Evolutionary conservation across 2,888 invertebrate species (phyloP).

Genomic region (Oscheius sp.): DNA sequence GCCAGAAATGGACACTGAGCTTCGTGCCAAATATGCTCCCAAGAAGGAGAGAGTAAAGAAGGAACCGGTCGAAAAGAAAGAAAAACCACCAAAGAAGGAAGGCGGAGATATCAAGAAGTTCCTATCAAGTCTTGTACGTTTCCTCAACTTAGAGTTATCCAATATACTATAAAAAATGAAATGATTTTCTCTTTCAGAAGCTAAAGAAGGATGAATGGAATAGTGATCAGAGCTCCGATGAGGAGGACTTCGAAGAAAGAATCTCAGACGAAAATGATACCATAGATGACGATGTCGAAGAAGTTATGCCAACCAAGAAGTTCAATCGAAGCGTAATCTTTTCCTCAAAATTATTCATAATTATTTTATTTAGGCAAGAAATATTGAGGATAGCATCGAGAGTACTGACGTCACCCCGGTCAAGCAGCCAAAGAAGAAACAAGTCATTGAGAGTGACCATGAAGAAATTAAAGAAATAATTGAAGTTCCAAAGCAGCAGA

Average conservation of each 20-base stretch:
- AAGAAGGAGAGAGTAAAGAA: constrained; percentile 51
- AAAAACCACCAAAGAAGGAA: constrained; percentile 59
- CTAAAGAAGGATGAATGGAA: constrained; percentile 40
- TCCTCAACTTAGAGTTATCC: too few relatives aligned
- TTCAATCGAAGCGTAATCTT: neutral
- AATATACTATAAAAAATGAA: too few relatives aligned
- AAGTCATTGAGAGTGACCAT: neutral
- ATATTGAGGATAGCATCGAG: neutral
- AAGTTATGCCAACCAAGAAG: constrained; percentile 29
- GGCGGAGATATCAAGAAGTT: constrained; percentile 52
- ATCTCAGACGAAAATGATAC: constrained; percentile 22
- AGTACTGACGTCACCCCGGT: neutral
- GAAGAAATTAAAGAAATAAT: neutral
- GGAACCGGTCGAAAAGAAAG: constrained; percentile 47
- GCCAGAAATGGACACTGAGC: constrained; percentile 51
- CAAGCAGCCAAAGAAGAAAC: neutral
- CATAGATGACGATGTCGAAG: constrained; percentile 21
- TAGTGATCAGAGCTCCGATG: constrained; percentile 34
- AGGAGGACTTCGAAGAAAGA: constrained; percentile 29
- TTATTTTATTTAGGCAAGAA: neutral
- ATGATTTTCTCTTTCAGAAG: too few relatives aligned
- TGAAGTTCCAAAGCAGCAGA: neutral
- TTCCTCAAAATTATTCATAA: constrained; percentile 18
- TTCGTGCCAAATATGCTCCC: constrained; percentile 58
- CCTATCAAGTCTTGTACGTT: constrained; percentile 28